Percentiles rank a stretch among this genome's conserved stretches.
phyloP scores from a whole-genome alignment of 2,113 vertebrate genomes.

The Mola mola region DNA sequence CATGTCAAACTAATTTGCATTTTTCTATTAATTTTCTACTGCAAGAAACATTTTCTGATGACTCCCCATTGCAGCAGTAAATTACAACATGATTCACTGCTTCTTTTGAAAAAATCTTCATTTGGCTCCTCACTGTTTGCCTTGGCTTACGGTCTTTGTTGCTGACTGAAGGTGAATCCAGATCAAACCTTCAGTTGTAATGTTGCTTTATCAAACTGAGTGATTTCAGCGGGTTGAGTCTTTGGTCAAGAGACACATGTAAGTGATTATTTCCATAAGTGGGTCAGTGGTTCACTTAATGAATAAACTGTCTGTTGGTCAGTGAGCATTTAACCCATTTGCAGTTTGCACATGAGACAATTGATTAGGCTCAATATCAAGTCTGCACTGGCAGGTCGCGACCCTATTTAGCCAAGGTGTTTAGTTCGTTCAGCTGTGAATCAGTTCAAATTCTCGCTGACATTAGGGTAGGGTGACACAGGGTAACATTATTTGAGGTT shows the following conservation, averaged over 20 bases:
- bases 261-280: constrained; percentile 28
- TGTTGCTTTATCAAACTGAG: constrained; percentile 2
- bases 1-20: too few relatives aligned
- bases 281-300: constrained; percentile 29
- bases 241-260: constrained; percentile 5
- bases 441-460: constrained; percentile 3
- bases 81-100: too few relatives aligned
- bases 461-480: constrained; percentile 29
- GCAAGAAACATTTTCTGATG: too few relatives aligned
- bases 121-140: too few relatives aligned
- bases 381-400: constrained; percentile 13
- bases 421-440: constrained; percentile 23
- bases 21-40: too few relatives aligned
- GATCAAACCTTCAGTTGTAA: constrained; percentile 21
- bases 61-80: too few relatives aligned
- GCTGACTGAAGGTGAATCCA: too few relatives aligned
- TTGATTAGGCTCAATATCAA: constrained; percentile 23
- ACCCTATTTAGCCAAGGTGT: constrained; percentile 26
- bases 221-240: not conserved
- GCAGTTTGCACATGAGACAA: constrained; percentile 23
- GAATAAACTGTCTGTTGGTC: constrained; percentile 22
- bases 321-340: constrained; percentile 26
- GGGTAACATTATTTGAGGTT: not conserved
- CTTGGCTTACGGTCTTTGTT: too few relatives aligned
- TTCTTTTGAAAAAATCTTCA: constrained; percentile 24